Evolutionary conservation across 1,140 invertebrate species (phyloP).

Genomic region (Trichonephila clavata): DNA sequence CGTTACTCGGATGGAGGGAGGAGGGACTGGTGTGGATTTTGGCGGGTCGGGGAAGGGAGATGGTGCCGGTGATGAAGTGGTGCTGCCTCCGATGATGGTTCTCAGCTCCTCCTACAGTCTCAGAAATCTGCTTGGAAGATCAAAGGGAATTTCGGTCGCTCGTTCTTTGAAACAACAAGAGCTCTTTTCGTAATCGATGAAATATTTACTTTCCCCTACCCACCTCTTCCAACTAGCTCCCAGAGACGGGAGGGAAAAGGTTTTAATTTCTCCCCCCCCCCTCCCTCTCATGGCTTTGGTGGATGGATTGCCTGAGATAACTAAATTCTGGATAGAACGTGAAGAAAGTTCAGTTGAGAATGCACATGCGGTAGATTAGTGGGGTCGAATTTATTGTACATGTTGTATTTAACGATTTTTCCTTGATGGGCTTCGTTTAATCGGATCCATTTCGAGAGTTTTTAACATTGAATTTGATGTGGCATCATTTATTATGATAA

Average conservation of each 20-base stretch:
- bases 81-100: neutral
- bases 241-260: neutral
- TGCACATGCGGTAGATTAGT: no score
- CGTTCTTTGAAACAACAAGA: neutral
- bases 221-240: neutral
- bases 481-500: no score
- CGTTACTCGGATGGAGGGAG: neutral
- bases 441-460: no score
- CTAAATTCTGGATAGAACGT: neutral
- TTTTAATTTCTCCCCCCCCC: neutral
- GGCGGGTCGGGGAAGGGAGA: neutral
- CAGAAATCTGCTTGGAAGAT: neutral
- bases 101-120: neutral
- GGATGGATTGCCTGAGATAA: neutral
- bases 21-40: neutral
- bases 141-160: neutral
- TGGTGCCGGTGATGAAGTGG: neutral
- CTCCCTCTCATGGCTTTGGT: neutral
- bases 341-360: neutral
- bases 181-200: neutral
- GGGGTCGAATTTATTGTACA: no score
- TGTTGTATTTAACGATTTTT: no score
- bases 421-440: no score
- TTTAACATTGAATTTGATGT: no score
- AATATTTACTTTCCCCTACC: neutral